Evolutionary conservation across 2,113 vertebrate species (phyloP), one percentile per base, ranked within the genome.

Genomic region (Neoarius graeffei): DNA sequence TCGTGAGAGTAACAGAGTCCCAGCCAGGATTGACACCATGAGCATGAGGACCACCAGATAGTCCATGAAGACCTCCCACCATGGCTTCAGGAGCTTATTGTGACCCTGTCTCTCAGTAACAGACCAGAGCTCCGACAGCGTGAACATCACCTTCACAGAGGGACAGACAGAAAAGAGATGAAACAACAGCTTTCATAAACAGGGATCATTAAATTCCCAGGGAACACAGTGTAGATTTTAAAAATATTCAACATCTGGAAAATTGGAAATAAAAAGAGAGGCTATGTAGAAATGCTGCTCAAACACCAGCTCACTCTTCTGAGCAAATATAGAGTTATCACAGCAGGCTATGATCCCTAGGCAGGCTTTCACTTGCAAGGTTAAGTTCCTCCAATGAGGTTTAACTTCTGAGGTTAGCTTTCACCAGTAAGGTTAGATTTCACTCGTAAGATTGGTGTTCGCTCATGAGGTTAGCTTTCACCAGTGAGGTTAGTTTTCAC

Each of bases 1-100:
- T 60, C 92, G 88, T 52, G 95, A 96, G 42, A 97, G 93, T 85
- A 96, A 93, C 83, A 95, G 93, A 0, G 96, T 96, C n/a, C 95
- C 95, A 0, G 96, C 94, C 35, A 97, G 92, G 80, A 96, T 92
- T 0, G 95, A 96, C 1, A 93, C 91, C 95, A 96, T 93, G 56
- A 97, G 90, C 96, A 97, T 97, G 81, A 96, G 91, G 69, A 97
- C 90, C 87, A 96, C 94, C 90, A 97, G 91, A 83, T 96, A 96
- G 89, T 97, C 96, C 95, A 96, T 96, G 88, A 96, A 95, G 84
- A 96, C 95, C 87, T 97, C 96, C 96, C 96, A 97, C 96, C 96
- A 97, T 27, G 96, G 96, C 91, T 97, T 97, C 79, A 97, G 66
- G 54, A 95, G 90, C 80, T 95, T 95, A 89, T 92, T 95, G 23